Conservation (phyloP, 2,888 invertebrate species). For the Embidobia sp. region DNA sequence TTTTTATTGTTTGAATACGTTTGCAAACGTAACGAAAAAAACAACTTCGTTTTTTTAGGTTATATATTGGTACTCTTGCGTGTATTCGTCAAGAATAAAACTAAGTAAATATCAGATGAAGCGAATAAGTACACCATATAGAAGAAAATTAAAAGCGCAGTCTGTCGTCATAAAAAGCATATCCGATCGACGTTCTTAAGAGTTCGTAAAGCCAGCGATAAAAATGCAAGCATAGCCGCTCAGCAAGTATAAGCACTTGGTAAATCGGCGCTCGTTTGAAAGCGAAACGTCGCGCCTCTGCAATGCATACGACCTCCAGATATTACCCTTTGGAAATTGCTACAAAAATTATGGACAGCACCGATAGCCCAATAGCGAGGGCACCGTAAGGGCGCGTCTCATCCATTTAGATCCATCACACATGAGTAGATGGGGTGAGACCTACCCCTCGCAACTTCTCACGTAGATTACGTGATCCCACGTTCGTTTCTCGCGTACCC, state of each 20-base stretch:
- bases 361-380: constrained; percentile 74
- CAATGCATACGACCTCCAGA: constrained; percentile 71
- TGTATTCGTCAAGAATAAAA: too few species aligned
- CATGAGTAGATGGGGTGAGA: constrained; percentile 81
- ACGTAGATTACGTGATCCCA: constrained; percentile 76
- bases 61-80: too few species aligned
- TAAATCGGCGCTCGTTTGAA: constrained; percentile 43
- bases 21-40: too few species aligned
- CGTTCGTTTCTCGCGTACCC: constrained; percentile 56
- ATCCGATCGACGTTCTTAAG: constrained; percentile 56
- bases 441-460: constrained; percentile 79
- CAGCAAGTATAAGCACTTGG: constrained; percentile 41
- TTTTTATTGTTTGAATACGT: too few species aligned
- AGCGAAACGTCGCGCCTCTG: constrained; percentile 33
- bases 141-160: constrained; percentile 25
- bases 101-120: not conserved
- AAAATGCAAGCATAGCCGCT: constrained; percentile 51
- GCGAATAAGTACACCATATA: not conserved
- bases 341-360: constrained; percentile 80
- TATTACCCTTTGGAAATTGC: constrained; percentile 78
- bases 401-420: constrained; percentile 82
- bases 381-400: constrained; percentile 78
- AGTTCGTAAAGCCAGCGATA: constrained; percentile 57
- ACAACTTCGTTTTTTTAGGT: too few species aligned
- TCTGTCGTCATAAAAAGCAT: constrained; percentile 51